These are phyloP conservation scores for Neogobius melanostomus DNA, from an alignment of 2,113 vertebrate species.

Conservation along the genomic window DNA sequence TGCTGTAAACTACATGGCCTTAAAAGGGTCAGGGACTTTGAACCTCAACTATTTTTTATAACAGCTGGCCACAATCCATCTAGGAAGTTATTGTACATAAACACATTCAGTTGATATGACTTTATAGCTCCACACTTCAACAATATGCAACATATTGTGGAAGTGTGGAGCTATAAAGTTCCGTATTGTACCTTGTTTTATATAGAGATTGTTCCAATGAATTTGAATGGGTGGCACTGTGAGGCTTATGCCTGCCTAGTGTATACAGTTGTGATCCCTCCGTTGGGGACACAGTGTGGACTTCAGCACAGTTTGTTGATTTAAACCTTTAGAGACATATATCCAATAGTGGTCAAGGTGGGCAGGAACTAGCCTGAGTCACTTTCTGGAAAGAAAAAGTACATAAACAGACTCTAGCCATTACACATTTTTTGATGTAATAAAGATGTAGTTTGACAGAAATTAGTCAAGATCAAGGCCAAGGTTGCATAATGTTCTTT, in stretches of 20 bases:
- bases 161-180: too few species aligned
- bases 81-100: slow-evolving; percentile 4
- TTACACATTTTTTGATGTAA: too few species aligned
- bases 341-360: not conserved
- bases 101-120: not conserved
- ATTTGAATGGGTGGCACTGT: not conserved
- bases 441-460: too few species aligned
- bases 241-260: not conserved
- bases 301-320: slow-evolving; percentile 19
- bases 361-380: not conserved
- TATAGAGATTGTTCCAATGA: too few species aligned
- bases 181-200: not conserved
- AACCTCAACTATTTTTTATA: slow-evolving; percentile 3
- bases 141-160: too few species aligned
- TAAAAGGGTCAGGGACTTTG: slow-evolving; percentile 30
- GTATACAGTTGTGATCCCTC: not conserved
- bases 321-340: not conserved
- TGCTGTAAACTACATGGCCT: slow-evolving; percentile 14
- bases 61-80: not conserved
- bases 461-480: too few species aligned
- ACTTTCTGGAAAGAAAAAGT: not conserved
- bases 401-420: not conserved
- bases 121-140: not conserved
- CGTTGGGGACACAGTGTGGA: slow-evolving; percentile 14
- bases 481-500: too few species aligned